Evolutionary conservation across 2,113 vertebrate genomes (phyloP).

Genomic region (Crotalus helleri): DNA sequence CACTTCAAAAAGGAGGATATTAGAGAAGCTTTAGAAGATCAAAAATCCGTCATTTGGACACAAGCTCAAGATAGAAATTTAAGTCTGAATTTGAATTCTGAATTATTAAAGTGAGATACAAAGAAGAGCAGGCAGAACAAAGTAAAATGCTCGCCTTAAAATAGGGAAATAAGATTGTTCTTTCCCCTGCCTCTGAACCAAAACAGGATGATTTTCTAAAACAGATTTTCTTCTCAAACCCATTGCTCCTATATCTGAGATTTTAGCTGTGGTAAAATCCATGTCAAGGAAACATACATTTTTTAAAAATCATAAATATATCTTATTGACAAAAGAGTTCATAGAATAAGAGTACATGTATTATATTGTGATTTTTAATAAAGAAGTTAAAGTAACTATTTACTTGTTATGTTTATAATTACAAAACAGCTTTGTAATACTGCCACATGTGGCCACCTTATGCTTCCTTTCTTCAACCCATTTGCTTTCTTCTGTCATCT

Average conservation of each 20-base stretch:
- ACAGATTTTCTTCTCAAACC: not conserved
- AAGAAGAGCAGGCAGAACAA: not conserved
- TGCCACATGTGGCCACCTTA: not conserved
- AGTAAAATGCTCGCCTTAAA: not conserved
- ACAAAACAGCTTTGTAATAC: not conserved
- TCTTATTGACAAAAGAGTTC: not conserved
- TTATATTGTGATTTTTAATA: not conserved
- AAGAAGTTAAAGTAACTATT: not conserved
- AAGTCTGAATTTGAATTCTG: not conserved
- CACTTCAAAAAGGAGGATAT: not conserved
- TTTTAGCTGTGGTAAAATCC: not conserved
- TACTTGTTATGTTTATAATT: not conserved
- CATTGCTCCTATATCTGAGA: not conserved
- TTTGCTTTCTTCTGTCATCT: not conserved
- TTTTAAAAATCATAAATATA: not conserved
- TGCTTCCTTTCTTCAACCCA: not conserved
- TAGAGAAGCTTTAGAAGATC: not conserved
- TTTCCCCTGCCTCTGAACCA: not conserved
- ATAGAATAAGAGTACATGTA: not conserved
- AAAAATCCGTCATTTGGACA: not conserved
- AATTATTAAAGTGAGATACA: not conserved
- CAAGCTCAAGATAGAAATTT: not conserved
- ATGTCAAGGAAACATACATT: not conserved
- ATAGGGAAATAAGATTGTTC: not conserved
- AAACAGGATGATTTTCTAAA: not conserved